Percentiles rank a stretch among this genome's conserved stretches.
Evolutionary conservation across 2,797 vertebrate species (phyloP).

Genomic region (Pseudomugil gertrudae): DNA sequence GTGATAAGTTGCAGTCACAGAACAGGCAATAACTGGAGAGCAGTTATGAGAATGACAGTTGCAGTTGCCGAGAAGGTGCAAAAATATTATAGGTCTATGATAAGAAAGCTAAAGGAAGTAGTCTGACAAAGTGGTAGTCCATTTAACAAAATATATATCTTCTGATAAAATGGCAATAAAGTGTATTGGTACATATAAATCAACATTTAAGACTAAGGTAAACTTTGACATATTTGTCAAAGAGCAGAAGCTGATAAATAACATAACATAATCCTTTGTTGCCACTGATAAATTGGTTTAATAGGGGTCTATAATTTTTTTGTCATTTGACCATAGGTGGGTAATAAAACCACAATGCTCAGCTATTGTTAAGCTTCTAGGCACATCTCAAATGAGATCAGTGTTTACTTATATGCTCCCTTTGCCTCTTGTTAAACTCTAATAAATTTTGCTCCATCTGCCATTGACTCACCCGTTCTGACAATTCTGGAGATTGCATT

Average conservation of each 20-base stretch:
- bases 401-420: slow-evolving; percentile 32
- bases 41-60: slow-evolving; percentile 34
- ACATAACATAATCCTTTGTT: slow-evolving; percentile 20
- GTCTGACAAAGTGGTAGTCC: slow-evolving; percentile 20
- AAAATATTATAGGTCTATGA: slow-evolving; percentile 29
- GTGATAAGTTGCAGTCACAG: slow-evolving; percentile 61
- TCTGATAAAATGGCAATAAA: slow-evolving; percentile 20
- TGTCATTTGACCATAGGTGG: slow-evolving; percentile 1
- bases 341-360: slow-evolving; percentile 24
- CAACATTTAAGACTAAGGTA: slow-evolving; percentile 14
- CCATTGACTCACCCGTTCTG: slow-evolving; percentile 40
- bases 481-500: slow-evolving; percentile 48
- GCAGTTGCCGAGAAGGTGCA: slow-evolving; percentile 20
- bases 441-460: slow-evolving; percentile 40
- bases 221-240: slow-evolving; percentile 21
- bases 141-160: slow-evolving; percentile 26
- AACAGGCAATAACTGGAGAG: slow-evolving; percentile 32
- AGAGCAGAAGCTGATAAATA: slow-evolving; percentile 16
- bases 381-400: slow-evolving; percentile 20
- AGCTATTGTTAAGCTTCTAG: slow-evolving; percentile 2
- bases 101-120: neutral
- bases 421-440: slow-evolving; percentile 21
- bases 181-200: slow-evolving; percentile 25
- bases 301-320: slow-evolving; percentile 17
- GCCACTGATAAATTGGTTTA: slow-evolving; percentile 18